A percentile compares a stretch with the other conserved stretches of the same genome.
phyloP scores from a whole-genome alignment of 30 jellyfish, hydroid and myxozoan genomes.

The Turritopsis rubra region DNA sequence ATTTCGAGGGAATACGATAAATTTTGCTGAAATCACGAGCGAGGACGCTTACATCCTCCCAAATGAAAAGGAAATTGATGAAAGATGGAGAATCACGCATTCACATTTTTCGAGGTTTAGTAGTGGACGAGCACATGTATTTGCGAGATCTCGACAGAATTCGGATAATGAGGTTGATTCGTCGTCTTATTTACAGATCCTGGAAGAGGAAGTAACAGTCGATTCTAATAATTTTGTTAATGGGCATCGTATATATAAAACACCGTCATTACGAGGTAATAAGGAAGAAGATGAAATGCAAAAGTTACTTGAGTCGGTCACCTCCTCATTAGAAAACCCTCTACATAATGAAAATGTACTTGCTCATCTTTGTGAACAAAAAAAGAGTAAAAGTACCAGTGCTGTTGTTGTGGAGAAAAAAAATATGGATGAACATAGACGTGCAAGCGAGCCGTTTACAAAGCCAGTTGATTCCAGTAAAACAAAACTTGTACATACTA shows the following conservation, averaged over 20 bases:
- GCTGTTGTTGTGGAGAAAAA: background rate
- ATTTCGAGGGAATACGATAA: background rate
- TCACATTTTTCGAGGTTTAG: background rate
- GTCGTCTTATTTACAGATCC: background rate
- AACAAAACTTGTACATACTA: background rate
- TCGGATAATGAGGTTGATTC: conserved; percentile 7
- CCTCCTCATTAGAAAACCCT: conserved; percentile 10
- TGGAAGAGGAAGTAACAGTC: conserved; percentile 4
- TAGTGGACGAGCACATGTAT: background rate
- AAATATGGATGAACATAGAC: background rate
- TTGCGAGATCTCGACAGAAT: conserved; percentile 15
- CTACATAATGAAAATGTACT: conserved; percentile 1
- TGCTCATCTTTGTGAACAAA: background rate
- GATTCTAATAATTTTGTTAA: background rate
- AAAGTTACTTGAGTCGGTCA: background rate
- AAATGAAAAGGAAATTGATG: conserved; percentile 22
- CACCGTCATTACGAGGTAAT: background rate
- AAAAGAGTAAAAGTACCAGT: background rate
- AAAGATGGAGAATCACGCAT: background rate
- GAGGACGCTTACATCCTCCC: conserved; percentile 24
- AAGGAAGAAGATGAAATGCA: conserved; percentile 3
- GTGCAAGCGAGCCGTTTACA: conserved; percentile 11
- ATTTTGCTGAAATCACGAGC: conserved; percentile 26
- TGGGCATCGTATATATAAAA: background rate
- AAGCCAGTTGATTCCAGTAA: background rate